Evolutionary conservation across 2,888 invertebrate genomes (phyloP).

Genomic region (Acanthosoma haemorrhoidale): DNA sequence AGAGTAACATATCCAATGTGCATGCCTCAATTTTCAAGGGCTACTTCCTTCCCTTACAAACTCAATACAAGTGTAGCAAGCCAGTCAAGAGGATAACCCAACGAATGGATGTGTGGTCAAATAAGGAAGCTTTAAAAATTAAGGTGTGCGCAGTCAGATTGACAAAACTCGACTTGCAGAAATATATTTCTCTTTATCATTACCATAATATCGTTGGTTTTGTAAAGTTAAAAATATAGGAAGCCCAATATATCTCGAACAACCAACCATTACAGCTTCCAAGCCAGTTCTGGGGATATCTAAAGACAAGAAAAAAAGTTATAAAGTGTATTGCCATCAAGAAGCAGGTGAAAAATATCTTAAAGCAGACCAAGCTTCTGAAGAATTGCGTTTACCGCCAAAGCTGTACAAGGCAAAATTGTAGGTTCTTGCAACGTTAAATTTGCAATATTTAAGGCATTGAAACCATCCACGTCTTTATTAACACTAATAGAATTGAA

Average conservation of each 20-base stretch:
- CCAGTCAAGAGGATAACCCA: too few relatives aligned
- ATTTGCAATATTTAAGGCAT: constrained; percentile 74
- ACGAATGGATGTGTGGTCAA: too few relatives aligned
- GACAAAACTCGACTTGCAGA: too few relatives aligned
- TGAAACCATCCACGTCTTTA: constrained; percentile 92
- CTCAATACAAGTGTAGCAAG: too few relatives aligned
- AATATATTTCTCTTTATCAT: too few relatives aligned
- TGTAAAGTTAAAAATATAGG: constrained; percentile 78
- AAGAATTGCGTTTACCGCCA: constrained; percentile 66
- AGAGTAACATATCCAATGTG: too few relatives aligned
- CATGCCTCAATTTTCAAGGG: too few relatives aligned
- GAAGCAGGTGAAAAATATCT: not conserved
- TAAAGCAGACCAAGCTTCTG: constrained; percentile 5
- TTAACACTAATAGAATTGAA: constrained; percentile 72
- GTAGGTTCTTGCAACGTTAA: constrained; percentile 66
- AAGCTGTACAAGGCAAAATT: constrained; percentile 73
- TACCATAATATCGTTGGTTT: not conserved
- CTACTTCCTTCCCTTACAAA: too few relatives aligned
- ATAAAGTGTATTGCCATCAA: not conserved
- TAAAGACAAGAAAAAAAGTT: constrained; percentile 44
- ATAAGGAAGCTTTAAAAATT: too few relatives aligned
- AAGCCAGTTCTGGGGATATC: constrained; percentile 77
- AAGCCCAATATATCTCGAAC: constrained; percentile 88
- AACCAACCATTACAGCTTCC: constrained; percentile 80
- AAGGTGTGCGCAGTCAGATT: too few relatives aligned